Evolutionary conservation across 2,797 vertebrate genomes (phyloP), one percentile per base, ranked within the genome.

Genomic region (Spheniscus humboldti): DNA sequence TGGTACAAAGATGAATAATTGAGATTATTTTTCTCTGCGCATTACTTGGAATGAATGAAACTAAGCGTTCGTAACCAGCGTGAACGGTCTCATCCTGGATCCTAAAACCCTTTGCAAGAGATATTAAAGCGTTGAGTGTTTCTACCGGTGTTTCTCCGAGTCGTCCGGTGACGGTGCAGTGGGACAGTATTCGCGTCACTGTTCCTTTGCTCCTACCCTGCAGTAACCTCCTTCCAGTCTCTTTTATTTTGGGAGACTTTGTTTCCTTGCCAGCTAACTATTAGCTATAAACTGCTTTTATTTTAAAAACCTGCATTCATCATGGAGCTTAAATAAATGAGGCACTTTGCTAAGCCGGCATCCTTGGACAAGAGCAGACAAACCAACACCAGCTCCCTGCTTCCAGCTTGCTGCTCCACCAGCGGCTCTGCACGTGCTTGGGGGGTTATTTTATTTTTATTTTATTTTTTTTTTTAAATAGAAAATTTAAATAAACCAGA

Each of bases 91-190:
- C 23, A 11, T 31, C 50, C 43, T 43, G 60, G 47, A 50, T 45
- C 15, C 43, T 59, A 35, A 52, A 67, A 25, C 48, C 12, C 35
- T 84, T 67, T 84, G 41, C 57, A 67, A 25, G 68, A 31, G 53
- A 8, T 19, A 10, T 13, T 5, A n/a, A n/a, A 62, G 35, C 13
- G 11, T 22, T 47, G 53, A 67, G 37, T 17, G 9, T 68, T 83
- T 74, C 53, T 52, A 6, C 64, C 52, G 48, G 1, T 6, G 7
- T 74, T 91, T 71, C n/a, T 56, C 31, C 35, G 13, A 59, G 55
- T 57, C 76, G 74, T 84, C 18, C 1, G 1, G 10, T 13, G 20
- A 4, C 0, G 0, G 8, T 33, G 30, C 0, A 0, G 7, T 53
- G 39, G 43, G 60, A 24, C 17, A 6, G 82, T 48, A 6, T 45